Conservation (phyloP, 1,140 invertebrate species). For the Linepithema humile region DNA sequence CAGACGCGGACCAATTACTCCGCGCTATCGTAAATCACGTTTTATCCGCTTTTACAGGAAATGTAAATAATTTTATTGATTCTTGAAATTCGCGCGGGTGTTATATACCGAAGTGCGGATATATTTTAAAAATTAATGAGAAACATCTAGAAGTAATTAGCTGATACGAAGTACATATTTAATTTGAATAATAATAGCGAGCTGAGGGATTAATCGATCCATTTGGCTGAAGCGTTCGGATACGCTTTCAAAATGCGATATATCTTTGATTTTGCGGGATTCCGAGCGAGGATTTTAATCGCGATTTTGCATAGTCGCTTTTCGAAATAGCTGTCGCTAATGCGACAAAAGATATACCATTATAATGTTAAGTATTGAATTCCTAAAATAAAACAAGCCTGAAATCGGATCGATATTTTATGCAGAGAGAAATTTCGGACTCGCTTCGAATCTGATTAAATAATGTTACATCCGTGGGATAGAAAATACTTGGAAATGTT, state of each 20-base stretch:
- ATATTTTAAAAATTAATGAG: background rate
- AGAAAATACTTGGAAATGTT: background rate
- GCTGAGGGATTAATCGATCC: background rate
- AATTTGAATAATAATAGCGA: background rate
- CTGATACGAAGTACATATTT: background rate
- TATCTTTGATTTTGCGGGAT: background rate
- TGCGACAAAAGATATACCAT: background rate
- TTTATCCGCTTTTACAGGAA: background rate
- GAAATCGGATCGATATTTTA: background rate
- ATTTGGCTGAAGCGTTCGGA: background rate
- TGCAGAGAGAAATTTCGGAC: background rate
- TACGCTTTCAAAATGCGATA: background rate
- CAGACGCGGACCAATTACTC: conserved; percentile 1
- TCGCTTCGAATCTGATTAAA: background rate
- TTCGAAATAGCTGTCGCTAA: conserved; percentile 3
- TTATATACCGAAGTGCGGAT: background rate
- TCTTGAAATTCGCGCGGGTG: too few species aligned
- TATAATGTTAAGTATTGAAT: conserved; percentile 33
- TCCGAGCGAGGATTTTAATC: background rate
- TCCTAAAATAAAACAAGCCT: background rate
- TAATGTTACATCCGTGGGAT: background rate
- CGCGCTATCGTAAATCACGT: background rate
- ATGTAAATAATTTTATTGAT: background rate
- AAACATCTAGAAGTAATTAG: background rate
- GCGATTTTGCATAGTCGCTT: background rate